Evolutionary conservation across 1,140 invertebrate genomes (phyloP), one percentile per base, ranked within the genome.

Genomic region (Thaumetopoea pityocampa): DNA sequence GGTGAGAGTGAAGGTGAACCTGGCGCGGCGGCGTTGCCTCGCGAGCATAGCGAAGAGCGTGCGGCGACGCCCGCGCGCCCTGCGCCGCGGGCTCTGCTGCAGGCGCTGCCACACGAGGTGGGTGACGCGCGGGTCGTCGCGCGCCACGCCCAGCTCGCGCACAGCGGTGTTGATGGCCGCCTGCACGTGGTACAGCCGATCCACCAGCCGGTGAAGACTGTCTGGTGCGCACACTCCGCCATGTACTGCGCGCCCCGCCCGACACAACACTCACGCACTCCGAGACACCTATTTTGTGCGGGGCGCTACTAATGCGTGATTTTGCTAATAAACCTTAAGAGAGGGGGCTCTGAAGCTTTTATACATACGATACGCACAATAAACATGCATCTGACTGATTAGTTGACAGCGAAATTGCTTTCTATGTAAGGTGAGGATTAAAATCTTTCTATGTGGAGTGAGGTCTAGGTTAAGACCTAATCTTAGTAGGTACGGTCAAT

Each of bases 181-280:
- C 40, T 55, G 36, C 54, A 65, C 57, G 49, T 53, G 54, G 34
- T 50, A 51, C 51, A 53, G 45, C 33, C 54, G 62, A 40, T 59
- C 47, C 54, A 54, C 55, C 43, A 62, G 51, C 48, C 61, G 58
- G 50, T 66, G 63, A 68, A 50, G 59, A 71, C 74, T 79, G 69
- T 65, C 74, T 78, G 69, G 61, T 58, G 61, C 58, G 37, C 46
- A 66, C 34, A 38, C 41, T 29, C n/a, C 27, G 18, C 27, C 22
- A 30, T 41, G 37, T 41, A 41, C 28, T 41, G 23, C 20, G 26
- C 12, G 28, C n/a, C 11, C 2, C 3, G 7, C 22, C 7, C 2
- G 2, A 4, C 5, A 7, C 22, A 4, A 23, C 3, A 4, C 3
- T 3, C 2, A n/a, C n/a, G n/a, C n/a, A n/a, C n/a, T n/a, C n/a